Base-by-base conservation (phyloP, 2,888 invertebrate genomes). In the Apamea anceps region DNA sequence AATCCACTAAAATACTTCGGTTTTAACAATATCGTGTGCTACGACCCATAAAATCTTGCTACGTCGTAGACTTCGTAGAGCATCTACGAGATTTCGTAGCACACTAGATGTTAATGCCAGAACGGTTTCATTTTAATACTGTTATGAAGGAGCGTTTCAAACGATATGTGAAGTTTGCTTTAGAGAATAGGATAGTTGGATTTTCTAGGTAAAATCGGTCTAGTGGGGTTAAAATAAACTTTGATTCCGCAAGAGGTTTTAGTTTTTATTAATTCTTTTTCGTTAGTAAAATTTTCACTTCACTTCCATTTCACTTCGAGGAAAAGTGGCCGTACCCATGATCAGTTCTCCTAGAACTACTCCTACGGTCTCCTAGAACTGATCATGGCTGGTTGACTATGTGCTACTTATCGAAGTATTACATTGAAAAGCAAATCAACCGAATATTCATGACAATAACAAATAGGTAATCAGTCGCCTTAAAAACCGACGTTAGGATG, bases 21-120 rank as follows among this genome's bases (percentile, higher is more conserved):
- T 76, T 82, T 70, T 71, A 79, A 82, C 82, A 79, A 67, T 79
- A 85, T 65, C 63, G 72, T 45, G 73, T 74, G 75, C 82, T 68
- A 67, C 79, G 65, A 71, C 45, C 67, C 73, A 86, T 85, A 79
- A 85, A 85, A 82, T 85, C 86, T 77, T 74, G 79, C 75, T 85
- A 85, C 79, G 79, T 62, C 83, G 86, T 82, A 83, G 82, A 83
- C 80, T 71, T 68, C 71, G 82, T 82, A 82, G 78, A 85, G 51
- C 75, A 25, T 79, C 73, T 79, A 82, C 78, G 78, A 71, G 74
- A 86, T 86, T 79, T 81, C 87, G 87, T 86, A 85, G 78, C 79
- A 80, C 71, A 81, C 85, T 77, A 79, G 81, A 84, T 87, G 67
- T 84, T 86, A 86, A 86, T 78, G 84, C 45, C 54, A 62, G 70